Conservation (phyloP, 2,797 vertebrate species). For the Danio kyathit region DNA sequence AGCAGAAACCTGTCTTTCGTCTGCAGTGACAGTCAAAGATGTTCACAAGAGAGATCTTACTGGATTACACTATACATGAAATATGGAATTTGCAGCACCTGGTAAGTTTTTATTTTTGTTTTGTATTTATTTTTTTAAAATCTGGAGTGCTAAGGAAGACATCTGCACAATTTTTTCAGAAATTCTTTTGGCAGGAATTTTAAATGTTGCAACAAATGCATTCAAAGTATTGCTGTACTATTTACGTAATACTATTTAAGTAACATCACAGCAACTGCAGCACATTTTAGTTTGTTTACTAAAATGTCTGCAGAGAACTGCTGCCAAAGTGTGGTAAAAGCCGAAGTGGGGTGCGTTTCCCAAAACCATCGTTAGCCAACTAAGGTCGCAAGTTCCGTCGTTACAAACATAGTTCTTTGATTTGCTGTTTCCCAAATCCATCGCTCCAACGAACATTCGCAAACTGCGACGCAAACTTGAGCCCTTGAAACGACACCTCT, state of each 20-base stretch:
- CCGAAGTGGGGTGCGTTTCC: no score
- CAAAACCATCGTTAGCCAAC: no score
- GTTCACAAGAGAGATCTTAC: no score
- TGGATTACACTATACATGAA: neutral
- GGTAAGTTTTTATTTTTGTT: neutral
- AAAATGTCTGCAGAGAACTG: neutral
- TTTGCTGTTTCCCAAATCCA: no score
- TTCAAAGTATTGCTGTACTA: neutral
- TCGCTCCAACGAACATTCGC: no score
- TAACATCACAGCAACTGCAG: no score
- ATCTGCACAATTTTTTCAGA: neutral
- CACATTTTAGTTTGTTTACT: neutral
- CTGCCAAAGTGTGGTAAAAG: neutral
- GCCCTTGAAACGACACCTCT: no score
- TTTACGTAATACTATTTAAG: no score
- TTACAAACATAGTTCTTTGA: no score
- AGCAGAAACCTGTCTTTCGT: neutral
- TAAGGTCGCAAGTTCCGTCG: no score
- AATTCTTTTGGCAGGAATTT: neutral
- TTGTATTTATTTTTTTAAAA: neutral
- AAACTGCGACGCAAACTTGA: no score
- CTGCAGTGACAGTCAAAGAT: constrained; percentile 7
- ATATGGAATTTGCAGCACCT: constrained; percentile 13
- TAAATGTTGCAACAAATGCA: neutral
- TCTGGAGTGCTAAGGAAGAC: neutral